These are phyloP conservation scores for Philaethria dido DNA, from an alignment of 2,888 invertebrate genomes.

Conservation along the genomic window DNA sequence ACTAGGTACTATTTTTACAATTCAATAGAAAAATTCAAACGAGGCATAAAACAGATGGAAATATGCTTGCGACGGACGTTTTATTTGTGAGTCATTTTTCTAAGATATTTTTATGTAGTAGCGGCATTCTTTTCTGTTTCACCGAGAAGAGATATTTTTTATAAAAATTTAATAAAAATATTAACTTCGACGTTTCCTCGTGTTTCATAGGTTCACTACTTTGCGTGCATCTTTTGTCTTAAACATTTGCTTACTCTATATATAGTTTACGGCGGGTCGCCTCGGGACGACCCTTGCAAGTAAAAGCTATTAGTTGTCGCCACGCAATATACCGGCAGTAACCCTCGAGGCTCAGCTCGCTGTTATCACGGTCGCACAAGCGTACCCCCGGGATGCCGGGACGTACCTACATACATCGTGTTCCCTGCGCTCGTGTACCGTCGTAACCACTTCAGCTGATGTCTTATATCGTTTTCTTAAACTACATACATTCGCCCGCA, in stretches of 20 bases:
- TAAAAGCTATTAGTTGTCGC: conserved; percentile 17
- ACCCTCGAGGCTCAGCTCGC: neutral
- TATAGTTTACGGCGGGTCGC: conserved; percentile 7
- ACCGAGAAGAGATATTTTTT: neutral
- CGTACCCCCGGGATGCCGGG: neutral
- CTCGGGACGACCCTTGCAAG: neutral
- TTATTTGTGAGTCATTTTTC: neutral
- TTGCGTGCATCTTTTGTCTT: neutral
- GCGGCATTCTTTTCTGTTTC: neutral
- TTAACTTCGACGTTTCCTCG: neutral
- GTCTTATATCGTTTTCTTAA: neutral
- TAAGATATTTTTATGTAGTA: neutral
- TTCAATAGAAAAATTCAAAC: neutral
- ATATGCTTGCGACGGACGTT: neutral
- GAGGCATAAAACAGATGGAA: neutral
- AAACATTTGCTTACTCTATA: conserved; percentile 1
- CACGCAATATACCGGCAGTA: neutral
- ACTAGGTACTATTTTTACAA: neutral
- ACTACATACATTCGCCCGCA: neutral
- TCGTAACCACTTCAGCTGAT: conserved; percentile 5
- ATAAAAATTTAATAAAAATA: neutral
- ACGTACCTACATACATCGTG: neutral
- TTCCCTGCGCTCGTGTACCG: neutral
- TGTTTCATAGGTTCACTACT: neutral
- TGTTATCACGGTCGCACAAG: conserved; percentile 5